Percentiles rank a stretch among this genome's conserved stretches.
These are phyloP conservation scores for Stegodyphus mimosarum DNA, from an alignment of 1,140 invertebrate species.

Conservation along the genomic window DNA sequence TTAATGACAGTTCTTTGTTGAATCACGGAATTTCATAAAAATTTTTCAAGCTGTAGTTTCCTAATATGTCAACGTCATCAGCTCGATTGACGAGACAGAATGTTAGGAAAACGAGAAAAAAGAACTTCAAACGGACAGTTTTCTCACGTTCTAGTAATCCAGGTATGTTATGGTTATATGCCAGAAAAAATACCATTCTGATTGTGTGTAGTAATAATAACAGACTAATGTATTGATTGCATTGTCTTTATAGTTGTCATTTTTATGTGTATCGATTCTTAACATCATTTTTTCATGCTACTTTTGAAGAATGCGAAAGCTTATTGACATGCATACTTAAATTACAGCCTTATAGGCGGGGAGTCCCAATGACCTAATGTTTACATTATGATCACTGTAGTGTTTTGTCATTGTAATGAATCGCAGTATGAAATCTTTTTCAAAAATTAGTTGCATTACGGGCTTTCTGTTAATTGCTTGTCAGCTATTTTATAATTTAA, in stretches of 20 bases:
- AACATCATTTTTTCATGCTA: no score
- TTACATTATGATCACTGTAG: constrained; percentile 27
- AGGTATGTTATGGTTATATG: constrained; percentile 48
- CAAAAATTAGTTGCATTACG: no score
- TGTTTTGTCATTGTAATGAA: neutral
- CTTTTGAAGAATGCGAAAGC: no score
- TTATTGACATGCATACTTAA: neutral
- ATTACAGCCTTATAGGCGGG: neutral
- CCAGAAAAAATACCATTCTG: constrained; percentile 15
- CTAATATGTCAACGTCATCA: constrained; percentile 58
- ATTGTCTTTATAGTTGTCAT: neutral
- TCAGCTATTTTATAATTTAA: no score
- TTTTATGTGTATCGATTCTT: neutral
- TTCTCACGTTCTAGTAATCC: constrained; percentile 53
- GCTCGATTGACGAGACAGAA: constrained; percentile 56
- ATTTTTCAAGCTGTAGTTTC: constrained; percentile 13
- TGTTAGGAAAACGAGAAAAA: constrained; percentile 61
- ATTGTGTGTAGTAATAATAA: neutral
- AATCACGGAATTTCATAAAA: constrained; percentile 16
- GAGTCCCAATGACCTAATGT: constrained; percentile 43
- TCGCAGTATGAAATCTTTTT: no score
- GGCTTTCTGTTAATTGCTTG: no score
- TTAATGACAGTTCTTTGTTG: constrained; percentile 60
- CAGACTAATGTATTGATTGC: constrained; percentile 20
- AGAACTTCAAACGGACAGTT: constrained; percentile 56